These are phyloP conservation scores for Prochilodus magdalenae DNA, from an alignment of 2,113 vertebrate genomes.

Conservation along the genomic window DNA sequence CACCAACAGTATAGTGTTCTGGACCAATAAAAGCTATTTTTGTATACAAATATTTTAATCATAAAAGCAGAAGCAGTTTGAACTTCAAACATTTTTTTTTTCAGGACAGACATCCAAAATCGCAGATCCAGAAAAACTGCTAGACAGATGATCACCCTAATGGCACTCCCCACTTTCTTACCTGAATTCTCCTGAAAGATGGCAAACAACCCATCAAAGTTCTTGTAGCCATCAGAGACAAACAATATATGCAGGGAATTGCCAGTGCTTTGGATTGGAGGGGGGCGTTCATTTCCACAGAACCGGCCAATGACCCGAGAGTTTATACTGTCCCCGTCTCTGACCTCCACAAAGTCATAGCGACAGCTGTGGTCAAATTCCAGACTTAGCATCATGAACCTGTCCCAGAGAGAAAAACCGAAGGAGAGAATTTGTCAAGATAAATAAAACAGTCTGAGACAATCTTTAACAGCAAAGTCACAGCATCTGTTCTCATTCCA, in stretches of 20 bases:
- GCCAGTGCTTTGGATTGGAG: slow-evolving; percentile 85
- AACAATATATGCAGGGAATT: slow-evolving; percentile 92
- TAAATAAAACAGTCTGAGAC: not conserved
- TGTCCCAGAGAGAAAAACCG: slow-evolving; percentile 56
- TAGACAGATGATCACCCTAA: too few relatives aligned
- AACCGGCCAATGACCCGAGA: slow-evolving; percentile 88
- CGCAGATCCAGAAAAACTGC: too few relatives aligned
- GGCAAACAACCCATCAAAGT: slow-evolving; percentile 95
- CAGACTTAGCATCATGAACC: slow-evolving; percentile 95
- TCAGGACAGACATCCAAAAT: too few relatives aligned
- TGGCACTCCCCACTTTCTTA: slow-evolving; percentile 54
- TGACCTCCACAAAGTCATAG: slow-evolving; percentile 94
- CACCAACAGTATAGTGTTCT: too few relatives aligned
- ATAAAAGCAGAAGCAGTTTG: too few relatives aligned
- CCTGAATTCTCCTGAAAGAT: slow-evolving; percentile 94
- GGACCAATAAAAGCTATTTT: too few relatives aligned
- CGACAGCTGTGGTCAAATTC: slow-evolving; percentile 94
- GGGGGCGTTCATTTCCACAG: slow-evolving; percentile 90
- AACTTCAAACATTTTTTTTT: too few relatives aligned
- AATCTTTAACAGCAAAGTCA: not conserved
- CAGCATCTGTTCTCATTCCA: not conserved
- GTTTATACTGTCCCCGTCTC: slow-evolving; percentile 88
- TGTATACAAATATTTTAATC: too few relatives aligned
- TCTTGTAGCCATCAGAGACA: slow-evolving; percentile 95
- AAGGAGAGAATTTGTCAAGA: not conserved